These are phyloP conservation scores for Zele albiditarsus DNA, from an alignment of 2,888 invertebrate genomes.

Conservation along the genomic window DNA sequence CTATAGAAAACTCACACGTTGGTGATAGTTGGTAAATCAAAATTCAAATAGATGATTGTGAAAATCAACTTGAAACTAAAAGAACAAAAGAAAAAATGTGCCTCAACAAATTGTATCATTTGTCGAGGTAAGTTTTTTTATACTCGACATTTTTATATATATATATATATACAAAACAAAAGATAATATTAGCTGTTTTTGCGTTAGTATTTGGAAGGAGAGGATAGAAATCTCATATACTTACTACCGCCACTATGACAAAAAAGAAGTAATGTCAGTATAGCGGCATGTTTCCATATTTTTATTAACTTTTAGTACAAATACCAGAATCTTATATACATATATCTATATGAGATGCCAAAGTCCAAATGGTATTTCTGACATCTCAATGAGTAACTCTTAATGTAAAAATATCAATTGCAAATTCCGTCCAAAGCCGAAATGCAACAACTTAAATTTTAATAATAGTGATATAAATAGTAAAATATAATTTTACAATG, in stretches of 20 bases:
- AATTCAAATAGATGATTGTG: not conserved
- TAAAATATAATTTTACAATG: not conserved
- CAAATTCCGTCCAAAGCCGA: not conserved
- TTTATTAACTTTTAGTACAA: slow-evolving; percentile 8
- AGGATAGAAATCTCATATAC: not conserved
- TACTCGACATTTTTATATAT: not conserved
- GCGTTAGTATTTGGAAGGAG: not conserved
- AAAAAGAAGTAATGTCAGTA: not conserved
- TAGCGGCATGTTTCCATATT: not conserved
- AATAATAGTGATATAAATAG: not conserved
- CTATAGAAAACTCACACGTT: not conserved
- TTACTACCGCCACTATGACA: not conserved
- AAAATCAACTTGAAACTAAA: not conserved
- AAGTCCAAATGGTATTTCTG: not conserved
- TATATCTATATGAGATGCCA: not conserved
- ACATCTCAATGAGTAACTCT: not conserved
- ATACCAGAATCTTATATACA: not conserved
- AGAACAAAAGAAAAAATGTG: not conserved
- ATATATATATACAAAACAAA: not conserved
- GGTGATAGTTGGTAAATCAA: not conserved
- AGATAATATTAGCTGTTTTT: not conserved
- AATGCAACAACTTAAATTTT: not conserved
- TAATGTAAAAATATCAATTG: not conserved
- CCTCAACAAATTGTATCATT: not conserved
- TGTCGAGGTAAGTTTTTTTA: not conserved